phyloP scores from a whole-genome alignment of 2,888 invertebrate species.

The Camponotus fellah region DNA sequence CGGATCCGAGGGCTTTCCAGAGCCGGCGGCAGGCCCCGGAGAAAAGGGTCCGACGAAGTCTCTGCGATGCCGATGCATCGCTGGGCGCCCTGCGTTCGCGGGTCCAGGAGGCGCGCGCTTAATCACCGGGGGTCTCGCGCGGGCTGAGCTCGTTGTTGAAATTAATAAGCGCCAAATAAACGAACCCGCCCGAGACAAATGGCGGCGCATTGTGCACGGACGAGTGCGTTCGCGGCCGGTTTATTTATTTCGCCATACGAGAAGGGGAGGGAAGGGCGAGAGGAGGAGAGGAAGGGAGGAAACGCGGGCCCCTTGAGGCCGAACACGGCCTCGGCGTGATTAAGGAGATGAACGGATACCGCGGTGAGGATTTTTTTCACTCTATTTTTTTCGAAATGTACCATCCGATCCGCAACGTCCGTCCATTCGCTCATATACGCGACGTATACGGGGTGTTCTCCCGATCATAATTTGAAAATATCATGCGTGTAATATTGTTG shows the following conservation, averaged over 20 bases:
- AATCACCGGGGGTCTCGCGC: constrained; percentile 67
- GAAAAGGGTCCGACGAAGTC: constrained; percentile 38
- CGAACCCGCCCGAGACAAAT: constrained; percentile 77
- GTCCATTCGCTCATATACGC: constrained; percentile 60
- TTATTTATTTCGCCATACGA: constrained; percentile 72
- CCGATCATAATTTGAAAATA: constrained; percentile 9
- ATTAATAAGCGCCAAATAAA: constrained; percentile 80
- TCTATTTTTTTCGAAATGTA: constrained; percentile 51
- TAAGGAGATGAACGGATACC: constrained; percentile 75
- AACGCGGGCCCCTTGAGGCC: constrained; percentile 59
- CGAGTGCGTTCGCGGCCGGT: constrained; percentile 64
- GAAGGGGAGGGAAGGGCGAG: not conserved
- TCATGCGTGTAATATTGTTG: not conserved
- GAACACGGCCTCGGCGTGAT: constrained; percentile 71
- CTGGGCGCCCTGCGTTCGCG: constrained; percentile 18
- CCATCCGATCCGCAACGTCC: constrained; percentile 56
- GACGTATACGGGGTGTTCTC: constrained; percentile 36
- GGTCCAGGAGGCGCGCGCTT: constrained; percentile 56
- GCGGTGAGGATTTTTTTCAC: constrained; percentile 54
- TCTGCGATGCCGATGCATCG: constrained; percentile 24
- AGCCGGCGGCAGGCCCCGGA: not conserved
- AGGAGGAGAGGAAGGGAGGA: constrained; percentile 14
- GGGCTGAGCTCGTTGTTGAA: constrained; percentile 74
- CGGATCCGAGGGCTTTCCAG: constrained; percentile 17
- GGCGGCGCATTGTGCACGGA: constrained; percentile 74